phyloP scores from a whole-genome alignment of 2,113 vertebrate genomes.

The Dolichallabes microphthalmus region DNA sequence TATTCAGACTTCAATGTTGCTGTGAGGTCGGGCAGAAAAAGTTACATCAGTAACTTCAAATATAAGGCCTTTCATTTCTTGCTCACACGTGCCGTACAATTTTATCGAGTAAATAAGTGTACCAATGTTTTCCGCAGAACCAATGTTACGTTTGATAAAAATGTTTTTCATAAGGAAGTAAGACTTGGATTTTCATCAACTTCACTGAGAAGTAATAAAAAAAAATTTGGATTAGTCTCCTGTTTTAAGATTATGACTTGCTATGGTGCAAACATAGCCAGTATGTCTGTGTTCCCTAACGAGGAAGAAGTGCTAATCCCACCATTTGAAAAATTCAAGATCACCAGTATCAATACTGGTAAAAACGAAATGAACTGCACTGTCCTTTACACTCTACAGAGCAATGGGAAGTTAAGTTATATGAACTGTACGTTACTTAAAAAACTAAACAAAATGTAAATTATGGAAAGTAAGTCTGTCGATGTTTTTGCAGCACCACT shows the following conservation, averaged over 20 bases:
- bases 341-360: neutral
- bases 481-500: neutral
- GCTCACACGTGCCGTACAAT: neutral
- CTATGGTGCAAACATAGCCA: neutral
- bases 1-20: neutral
- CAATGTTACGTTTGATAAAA: neutral
- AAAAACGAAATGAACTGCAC: neutral
- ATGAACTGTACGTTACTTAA: conserved; percentile 6
- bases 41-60: neutral
- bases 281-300: neutral
- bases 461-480: neutral
- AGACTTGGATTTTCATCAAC: no score
- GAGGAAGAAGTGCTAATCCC: conserved; percentile 17
- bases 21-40: neutral
- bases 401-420: neutral
- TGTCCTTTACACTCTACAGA: neutral
- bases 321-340: conserved; percentile 5
- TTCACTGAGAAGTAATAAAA: no score
- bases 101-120: neutral
- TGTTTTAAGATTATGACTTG: conserved; percentile 12
- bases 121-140: neutral
- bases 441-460: neutral
- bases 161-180: neutral
- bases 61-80: conserved; percentile 4
- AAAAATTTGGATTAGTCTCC: neutral